A percentile compares a stretch with the other conserved stretches of the same genome.
Evolutionary conservation across 1,140 invertebrate species (phyloP).

Genomic region (Apis florea): DNA sequence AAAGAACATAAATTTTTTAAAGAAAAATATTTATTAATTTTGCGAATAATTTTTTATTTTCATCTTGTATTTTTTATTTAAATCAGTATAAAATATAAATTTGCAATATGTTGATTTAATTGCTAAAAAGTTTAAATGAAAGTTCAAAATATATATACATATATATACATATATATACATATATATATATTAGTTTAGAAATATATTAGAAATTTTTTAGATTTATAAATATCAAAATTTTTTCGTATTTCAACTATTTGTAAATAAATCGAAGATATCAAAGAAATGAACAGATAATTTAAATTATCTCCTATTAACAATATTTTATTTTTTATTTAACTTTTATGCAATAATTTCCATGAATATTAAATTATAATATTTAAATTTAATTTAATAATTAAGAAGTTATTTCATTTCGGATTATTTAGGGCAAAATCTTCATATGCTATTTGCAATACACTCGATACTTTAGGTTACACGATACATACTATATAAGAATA

Average conservation of each 20-base stretch:
- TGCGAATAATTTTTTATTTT: no score
- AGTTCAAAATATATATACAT: neutral
- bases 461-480: neutral
- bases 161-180: neutral
- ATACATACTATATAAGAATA: neutral
- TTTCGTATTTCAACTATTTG: neutral
- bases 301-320: neutral
- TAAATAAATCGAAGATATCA: no score
- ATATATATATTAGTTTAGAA: neutral
- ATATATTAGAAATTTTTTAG: neutral
- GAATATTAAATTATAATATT: neutral
- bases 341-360: neutral
- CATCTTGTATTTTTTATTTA: no score
- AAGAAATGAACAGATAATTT: neutral
- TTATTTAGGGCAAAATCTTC: neutral
- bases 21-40: no score
- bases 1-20: neutral
- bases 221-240: neutral
- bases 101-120: neutral
- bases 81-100: neutral
- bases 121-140: neutral
- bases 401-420: neutral
- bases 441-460: neutral
- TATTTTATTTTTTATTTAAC: neutral
- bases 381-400: neutral